Evolutionary conservation across 2,888 invertebrate species (phyloP), one percentile per base, ranked within the genome.

Genomic region (Timema podura): DNA sequence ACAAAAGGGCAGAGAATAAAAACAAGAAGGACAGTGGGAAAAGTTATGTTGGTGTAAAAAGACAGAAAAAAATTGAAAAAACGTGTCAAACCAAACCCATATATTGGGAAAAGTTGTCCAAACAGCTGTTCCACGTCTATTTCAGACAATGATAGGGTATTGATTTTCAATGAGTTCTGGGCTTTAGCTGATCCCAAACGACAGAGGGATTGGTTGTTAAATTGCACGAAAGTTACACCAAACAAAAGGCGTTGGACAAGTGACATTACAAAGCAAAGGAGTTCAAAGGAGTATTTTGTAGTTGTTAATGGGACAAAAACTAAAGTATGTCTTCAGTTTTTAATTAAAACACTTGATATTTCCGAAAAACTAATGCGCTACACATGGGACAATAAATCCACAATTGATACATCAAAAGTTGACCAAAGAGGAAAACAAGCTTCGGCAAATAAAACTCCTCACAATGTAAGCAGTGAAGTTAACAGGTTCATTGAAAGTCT

Each of bases 291-390:
- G 54, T 54, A 54, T 11, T 54, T 54, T 54, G 54, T 54, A 16
- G 9, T 54, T 16, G 16, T 54, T 16, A 54, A 54, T 54, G 54
- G 54, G 1, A n/a, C 16, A 11, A n/a, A 54, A 54, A 54, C 9
- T 54, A 54, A 54, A 54, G 2, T n/a, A 54, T 54, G 54, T 54
- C 54, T 8, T 11, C 54, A 54, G 54, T 54, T 54, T 54, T 54
- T 54, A 54, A 54, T 54, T n/a, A 54, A 54, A 16, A 54, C 54
- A 54, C n/a, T 16, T 54, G n/a, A 16, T 15, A n/a, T 15, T 54
- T 6, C 7, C 5, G 5, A 16, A 54, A 16, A 54, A 54, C n/a
- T 16, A 15, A 54, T n/a, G 15, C 16, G n/a, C n/a, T n/a, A n/a
- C 13, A 16, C 54, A 15, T 5, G 1, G 54, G 13, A n/a, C n/a